These are phyloP conservation scores for Varanus salvator DNA, from an alignment of 2,113 vertebrate genomes.

Conservation along the genomic window DNA sequence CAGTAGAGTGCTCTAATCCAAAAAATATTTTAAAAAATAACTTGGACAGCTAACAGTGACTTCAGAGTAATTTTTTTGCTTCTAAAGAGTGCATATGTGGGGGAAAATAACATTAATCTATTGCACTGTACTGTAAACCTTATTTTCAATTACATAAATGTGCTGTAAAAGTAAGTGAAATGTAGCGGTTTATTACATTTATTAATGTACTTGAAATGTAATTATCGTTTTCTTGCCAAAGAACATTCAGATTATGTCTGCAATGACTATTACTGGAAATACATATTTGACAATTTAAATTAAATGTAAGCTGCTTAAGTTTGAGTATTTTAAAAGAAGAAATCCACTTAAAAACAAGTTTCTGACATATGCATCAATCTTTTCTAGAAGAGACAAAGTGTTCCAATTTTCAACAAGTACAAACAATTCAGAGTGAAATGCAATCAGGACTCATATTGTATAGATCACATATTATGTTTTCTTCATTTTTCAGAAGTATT, in stretches of 20 bases:
- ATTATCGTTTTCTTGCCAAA: conserved; percentile 25
- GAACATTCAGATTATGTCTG: conserved; percentile 17
- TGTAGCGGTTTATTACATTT: conserved; percentile 12
- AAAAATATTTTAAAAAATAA: not conserved
- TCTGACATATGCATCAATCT: not conserved
- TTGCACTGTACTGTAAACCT: not conserved
- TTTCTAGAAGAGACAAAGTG: not conserved
- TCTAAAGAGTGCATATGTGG: not conserved
- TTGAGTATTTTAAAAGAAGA: not conserved
- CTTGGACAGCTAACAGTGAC: not conserved
- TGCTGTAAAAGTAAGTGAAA: conserved; percentile 11
- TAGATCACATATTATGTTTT: not conserved
- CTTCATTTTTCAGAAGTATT: not conserved
- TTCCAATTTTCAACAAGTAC: not conserved
- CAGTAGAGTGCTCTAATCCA: not conserved
- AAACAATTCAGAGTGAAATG: not conserved
- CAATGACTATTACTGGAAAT: conserved; percentile 43
- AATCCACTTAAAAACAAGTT: not conserved
- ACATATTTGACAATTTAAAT: conserved; percentile 55
- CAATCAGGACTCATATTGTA: not conserved
- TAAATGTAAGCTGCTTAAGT: conserved; percentile 24
- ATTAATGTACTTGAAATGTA: conserved; percentile 14
- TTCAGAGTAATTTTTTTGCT: not conserved
- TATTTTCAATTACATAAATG: conserved; percentile 43
- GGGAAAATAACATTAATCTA: not conserved